phyloP scores from a whole-genome alignment of 2,888 invertebrate genomes.

The Lasiommata megera region DNA sequence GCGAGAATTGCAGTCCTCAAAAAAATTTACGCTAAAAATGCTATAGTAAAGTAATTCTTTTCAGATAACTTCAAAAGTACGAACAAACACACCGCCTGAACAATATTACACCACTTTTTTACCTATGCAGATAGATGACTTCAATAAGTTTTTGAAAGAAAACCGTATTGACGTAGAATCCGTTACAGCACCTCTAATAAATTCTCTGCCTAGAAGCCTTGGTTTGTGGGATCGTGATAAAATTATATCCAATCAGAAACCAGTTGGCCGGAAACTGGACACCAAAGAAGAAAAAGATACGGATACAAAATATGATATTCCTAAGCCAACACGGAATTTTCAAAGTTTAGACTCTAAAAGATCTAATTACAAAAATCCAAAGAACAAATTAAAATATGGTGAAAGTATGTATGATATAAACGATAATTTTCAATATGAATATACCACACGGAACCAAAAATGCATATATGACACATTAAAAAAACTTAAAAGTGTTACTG shows the following conservation, averaged over 20 bases:
- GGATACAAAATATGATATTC: background rate
- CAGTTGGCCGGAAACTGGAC: slow-evolving; percentile 1
- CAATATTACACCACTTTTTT: slow-evolving; percentile 59
- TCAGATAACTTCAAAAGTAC: slow-evolving; percentile 39
- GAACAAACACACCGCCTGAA: slow-evolving; percentile 43
- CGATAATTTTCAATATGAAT: background rate
- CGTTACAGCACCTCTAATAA: slow-evolving; percentile 47
- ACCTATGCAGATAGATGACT: slow-evolving; percentile 54
- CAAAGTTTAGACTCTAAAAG: background rate
- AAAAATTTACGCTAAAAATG: too few species aligned
- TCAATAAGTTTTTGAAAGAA: slow-evolving; percentile 55
- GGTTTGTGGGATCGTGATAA: slow-evolving; percentile 23
- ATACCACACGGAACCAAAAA: background rate
- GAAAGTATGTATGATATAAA: background rate
- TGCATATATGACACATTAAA: background rate
- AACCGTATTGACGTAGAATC: slow-evolving; percentile 51
- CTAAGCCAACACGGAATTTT: background rate
- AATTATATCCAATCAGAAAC: slow-evolving; percentile 7
- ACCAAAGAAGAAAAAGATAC: background rate
- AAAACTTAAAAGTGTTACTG: background rate
- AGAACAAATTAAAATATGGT: background rate
- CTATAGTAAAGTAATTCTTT: too few species aligned
- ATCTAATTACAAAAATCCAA: background rate
- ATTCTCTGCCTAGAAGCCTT: slow-evolving; percentile 17
- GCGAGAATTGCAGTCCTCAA: too few species aligned